A percentile compares a stretch with the other conserved stretches of the same genome.
Evolutionary conservation across 2,797 vertebrate species (phyloP).

Genomic region (Eulemur coronatus): DNA sequence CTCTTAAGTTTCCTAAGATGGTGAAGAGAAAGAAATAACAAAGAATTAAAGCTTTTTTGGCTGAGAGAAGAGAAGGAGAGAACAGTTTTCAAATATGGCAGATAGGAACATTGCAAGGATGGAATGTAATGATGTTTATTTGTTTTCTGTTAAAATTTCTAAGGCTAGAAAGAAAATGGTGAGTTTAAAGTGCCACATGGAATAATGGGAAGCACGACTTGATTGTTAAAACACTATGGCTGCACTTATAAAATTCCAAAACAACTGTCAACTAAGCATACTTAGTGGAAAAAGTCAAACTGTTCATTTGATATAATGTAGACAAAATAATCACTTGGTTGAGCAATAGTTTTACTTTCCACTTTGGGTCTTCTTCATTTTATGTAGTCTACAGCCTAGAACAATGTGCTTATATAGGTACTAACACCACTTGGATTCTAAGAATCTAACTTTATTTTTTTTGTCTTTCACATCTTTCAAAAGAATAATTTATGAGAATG

Average conservation of each 20-base stretch:
- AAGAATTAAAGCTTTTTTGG: neutral
- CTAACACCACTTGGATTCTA: neutral
- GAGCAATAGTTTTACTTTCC: slow-evolving; percentile 1
- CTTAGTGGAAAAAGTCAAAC: neutral
- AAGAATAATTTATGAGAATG: neutral
- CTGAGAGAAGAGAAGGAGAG: neutral
- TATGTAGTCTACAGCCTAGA: neutral
- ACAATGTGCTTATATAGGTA: neutral
- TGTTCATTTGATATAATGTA: neutral
- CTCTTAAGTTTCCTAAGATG: neutral
- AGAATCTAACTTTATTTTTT: slow-evolving; percentile 22
- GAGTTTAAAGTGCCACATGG: neutral
- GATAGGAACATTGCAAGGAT: neutral
- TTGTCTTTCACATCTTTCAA: neutral
- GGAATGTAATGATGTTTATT: neutral
- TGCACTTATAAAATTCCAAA: neutral
- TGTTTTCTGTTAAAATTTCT: neutral
- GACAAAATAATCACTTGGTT: slow-evolving; percentile 1
- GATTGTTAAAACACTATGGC: neutral
- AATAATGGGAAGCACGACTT: neutral
- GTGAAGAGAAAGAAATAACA: neutral
- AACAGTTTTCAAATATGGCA: neutral
- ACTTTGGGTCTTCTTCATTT: neutral
- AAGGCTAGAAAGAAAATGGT: neutral
- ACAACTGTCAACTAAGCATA: neutral